These are phyloP conservation scores for Sicus ferrugineus DNA, from an alignment of 2,888 invertebrate genomes.

Conservation along the genomic window DNA sequence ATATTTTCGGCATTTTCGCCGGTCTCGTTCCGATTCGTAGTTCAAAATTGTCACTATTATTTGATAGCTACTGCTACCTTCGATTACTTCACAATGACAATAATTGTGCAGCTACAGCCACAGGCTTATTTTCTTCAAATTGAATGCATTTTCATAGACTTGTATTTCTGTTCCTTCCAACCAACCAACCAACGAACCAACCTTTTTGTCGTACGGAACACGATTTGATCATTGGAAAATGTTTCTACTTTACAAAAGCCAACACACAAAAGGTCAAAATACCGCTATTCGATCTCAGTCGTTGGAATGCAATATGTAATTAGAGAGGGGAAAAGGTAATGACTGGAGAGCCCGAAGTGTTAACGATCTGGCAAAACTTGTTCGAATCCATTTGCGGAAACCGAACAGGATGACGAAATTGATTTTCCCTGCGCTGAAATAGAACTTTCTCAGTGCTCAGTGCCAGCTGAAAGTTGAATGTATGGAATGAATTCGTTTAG, in stretches of 20 bases:
- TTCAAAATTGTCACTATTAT: conserved; percentile 10
- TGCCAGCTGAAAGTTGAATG: too few relatives aligned
- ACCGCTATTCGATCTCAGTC: conserved; percentile 38
- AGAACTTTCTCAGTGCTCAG: too few relatives aligned
- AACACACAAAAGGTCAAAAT: conserved; percentile 37
- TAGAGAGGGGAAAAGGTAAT: conserved; percentile 19
- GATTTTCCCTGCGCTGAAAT: not conserved
- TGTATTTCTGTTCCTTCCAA: conserved; percentile 16
- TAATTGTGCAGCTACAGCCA: conserved; percentile 59
- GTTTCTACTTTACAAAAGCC: conserved; percentile 23
- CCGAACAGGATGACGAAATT: conserved; percentile 15
- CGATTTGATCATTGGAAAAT: conserved; percentile 23
- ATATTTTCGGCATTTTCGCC: too few relatives aligned
- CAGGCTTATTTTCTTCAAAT: conserved; percentile 26
- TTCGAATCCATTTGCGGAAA: not conserved
- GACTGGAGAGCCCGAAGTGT: conserved; percentile 30
- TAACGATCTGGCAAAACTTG: conserved; percentile 23
- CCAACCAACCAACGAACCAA: conserved; percentile 16
- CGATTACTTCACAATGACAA: conserved; percentile 37
- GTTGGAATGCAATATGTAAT: not conserved
- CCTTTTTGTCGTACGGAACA: conserved; percentile 21
- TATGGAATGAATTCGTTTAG: too few relatives aligned
- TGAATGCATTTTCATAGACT: conserved; percentile 13
- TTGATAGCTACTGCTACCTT: conserved; percentile 45
- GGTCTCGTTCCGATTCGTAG: too few relatives aligned